Percentiles rank a stretch among this genome's conserved stretches.
These are phyloP conservation scores for Drosophila crucigera DNA, from an alignment of 2,888 invertebrate species.

Conservation along the genomic window DNA sequence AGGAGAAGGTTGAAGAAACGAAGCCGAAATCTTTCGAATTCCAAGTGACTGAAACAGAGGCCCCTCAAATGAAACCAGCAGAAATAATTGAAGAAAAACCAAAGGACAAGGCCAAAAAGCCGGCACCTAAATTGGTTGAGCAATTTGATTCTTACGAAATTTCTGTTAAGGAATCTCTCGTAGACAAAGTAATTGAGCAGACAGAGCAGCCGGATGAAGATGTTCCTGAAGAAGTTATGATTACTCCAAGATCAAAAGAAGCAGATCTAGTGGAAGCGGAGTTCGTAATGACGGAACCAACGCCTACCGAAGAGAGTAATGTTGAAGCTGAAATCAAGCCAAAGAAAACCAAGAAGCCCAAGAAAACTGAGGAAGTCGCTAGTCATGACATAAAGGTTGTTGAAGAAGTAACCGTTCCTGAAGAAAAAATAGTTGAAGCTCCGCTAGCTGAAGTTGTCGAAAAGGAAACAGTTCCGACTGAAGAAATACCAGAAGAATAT, in stretches of 20 bases:
- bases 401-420: constrained; percentile 57
- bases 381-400: constrained; percentile 74
- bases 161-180: constrained; percentile 68
- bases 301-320: constrained; percentile 65
- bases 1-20: constrained; percentile 5
- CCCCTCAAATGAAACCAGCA: constrained; percentile 64
- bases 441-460: constrained; percentile 34
- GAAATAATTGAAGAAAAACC: constrained; percentile 63
- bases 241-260: constrained; percentile 52
- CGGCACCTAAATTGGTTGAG: constrained; percentile 51
- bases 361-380: constrained; percentile 66
- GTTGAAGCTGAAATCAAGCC: constrained; percentile 75
- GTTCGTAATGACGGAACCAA: constrained; percentile 73
- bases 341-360: constrained; percentile 76
- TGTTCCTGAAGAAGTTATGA: constrained; percentile 41
- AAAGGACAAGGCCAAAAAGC: constrained; percentile 54
- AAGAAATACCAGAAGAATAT: constrained; percentile 59
- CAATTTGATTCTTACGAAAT: constrained; percentile 76
- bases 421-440: constrained; percentile 55
- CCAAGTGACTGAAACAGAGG: constrained; percentile 75
- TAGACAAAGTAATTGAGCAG: constrained; percentile 51
- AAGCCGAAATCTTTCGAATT: constrained; percentile 67
- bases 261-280: constrained; percentile 77
- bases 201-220: constrained; percentile 61
- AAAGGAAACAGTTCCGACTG: constrained; percentile 26